phyloP scores from a whole-genome alignment of 2,113 vertebrate genomes.

The Oncorhynchus mykiss region DNA sequence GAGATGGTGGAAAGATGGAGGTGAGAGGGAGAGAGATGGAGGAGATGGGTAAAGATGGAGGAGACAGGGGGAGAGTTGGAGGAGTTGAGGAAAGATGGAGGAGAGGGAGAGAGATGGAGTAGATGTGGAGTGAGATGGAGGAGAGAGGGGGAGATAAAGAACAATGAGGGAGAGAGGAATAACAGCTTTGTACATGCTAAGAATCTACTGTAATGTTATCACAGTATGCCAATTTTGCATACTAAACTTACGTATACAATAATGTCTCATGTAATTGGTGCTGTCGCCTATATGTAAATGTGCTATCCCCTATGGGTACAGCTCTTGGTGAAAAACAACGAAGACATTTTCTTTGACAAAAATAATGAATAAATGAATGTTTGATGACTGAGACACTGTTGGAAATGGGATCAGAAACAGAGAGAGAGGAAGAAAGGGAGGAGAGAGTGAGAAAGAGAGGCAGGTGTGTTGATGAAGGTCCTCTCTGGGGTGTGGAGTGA shows the following conservation, averaged over 20 bases:
- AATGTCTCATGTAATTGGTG: no score
- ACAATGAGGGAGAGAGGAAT: not conserved
- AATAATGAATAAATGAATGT: not conserved
- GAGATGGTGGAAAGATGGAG: no score
- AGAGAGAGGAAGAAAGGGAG: not conserved
- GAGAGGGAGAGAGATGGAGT: not conserved
- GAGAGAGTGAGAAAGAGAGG: slow-evolving; percentile 2
- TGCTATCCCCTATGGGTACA: no score
- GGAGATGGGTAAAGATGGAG: not conserved
- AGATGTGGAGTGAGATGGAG: not conserved
- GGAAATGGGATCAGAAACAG: not conserved
- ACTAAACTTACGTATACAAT: not conserved
- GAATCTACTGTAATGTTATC: slow-evolving; percentile 23
- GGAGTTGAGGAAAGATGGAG: no score
- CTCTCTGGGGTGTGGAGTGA: slow-evolving; percentile 28
- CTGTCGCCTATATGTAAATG: no score
- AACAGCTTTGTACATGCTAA: slow-evolving; percentile 25
- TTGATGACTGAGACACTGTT: not conserved
- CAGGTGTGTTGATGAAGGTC: not conserved
- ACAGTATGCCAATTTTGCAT: not conserved
- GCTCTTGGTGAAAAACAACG: not conserved
- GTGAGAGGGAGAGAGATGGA: slow-evolving; percentile 2
- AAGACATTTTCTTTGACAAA: not conserved
- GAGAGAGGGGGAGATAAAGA: no score
- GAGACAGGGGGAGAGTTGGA: not conserved